Evolutionary conservation across 2,888 invertebrate genomes (phyloP).

Genomic region (Apotomis betuletana): DNA sequence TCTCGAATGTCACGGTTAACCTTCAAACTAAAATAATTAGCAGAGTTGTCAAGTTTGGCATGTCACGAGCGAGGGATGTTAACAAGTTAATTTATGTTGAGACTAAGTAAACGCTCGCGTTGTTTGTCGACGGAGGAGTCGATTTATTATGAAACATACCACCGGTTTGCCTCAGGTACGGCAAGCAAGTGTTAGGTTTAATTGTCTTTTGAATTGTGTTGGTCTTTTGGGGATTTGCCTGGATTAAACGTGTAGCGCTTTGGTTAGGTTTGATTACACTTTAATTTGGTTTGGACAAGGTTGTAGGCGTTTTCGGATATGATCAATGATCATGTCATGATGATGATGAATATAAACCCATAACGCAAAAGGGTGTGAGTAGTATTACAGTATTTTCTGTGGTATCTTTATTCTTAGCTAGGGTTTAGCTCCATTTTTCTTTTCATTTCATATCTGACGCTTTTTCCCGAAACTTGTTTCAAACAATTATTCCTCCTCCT

Average conservation of each 20-base stretch:
- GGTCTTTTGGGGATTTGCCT: slow-evolving; percentile 14
- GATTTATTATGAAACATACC: slow-evolving; percentile 37
- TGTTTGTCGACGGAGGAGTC: slow-evolving; percentile 46
- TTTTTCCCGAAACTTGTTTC: no score
- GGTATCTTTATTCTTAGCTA: no score
- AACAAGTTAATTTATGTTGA: slow-evolving; percentile 68
- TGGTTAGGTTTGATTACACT: neutral
- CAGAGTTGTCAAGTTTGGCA: slow-evolving; percentile 56
- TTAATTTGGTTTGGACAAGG: no score
- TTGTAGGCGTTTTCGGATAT: no score
- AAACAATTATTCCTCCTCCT: no score
- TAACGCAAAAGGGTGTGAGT: no score
- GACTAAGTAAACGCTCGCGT: slow-evolving; percentile 58
- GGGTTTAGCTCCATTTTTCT: no score
- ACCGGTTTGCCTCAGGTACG: slow-evolving; percentile 18
- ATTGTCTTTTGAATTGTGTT: slow-evolving; percentile 28
- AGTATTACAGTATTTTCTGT: no score
- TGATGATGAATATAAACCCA: neutral
- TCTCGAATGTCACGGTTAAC: slow-evolving; percentile 34
- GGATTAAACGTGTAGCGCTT: neutral
- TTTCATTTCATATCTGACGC: no score
- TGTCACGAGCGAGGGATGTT: slow-evolving; percentile 36
- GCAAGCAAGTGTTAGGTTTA: slow-evolving; percentile 12
- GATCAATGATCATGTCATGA: neutral
- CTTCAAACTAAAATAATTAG: slow-evolving; percentile 60